Evolutionary conservation across 1,140 invertebrate species (phyloP).

Genomic region (Aphaenogaster ashmeadi): DNA sequence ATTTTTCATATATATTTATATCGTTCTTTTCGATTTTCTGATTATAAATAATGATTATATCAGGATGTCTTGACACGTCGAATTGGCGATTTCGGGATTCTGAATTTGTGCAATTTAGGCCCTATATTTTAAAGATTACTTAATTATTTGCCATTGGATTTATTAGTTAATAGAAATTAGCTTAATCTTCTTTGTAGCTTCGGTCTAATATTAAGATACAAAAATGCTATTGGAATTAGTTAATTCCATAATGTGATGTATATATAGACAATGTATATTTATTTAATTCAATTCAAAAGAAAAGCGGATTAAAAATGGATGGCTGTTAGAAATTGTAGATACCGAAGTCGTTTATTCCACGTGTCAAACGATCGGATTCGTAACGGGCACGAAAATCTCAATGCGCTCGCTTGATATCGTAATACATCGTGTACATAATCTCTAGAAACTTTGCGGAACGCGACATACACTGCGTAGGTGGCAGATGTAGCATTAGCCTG

Average conservation of each 20-base stretch:
- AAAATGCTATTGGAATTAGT: slow-evolving; percentile 1
- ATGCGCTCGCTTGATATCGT: slow-evolving; percentile 39
- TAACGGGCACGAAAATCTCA: slow-evolving; percentile 48
- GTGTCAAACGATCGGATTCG: neutral
- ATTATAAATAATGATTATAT: slow-evolving; percentile 37
- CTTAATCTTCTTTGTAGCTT: neutral
- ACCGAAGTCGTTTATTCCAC: neutral
- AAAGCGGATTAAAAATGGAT: neutral
- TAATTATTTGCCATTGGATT: neutral
- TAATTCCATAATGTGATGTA: slow-evolving; percentile 19
- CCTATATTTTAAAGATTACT: slow-evolving; percentile 1
- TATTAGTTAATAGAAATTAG: neutral
- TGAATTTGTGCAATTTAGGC: neutral
- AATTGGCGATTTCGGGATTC: slow-evolving; percentile 36
- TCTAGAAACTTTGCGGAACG: slow-evolving; percentile 55
- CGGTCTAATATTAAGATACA: neutral
- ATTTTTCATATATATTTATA: slow-evolving; percentile 38
- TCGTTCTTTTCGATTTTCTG: slow-evolving; percentile 46
- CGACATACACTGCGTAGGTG: slow-evolving; percentile 45
- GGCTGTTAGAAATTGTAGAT: neutral
- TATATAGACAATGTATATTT: neutral
- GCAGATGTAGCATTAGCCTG: slow-evolving; percentile 59
- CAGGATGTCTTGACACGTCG: slow-evolving; percentile 29
- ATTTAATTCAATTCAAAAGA: neutral
- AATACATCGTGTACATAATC: slow-evolving; percentile 68